Conservation (phyloP, 2,113 vertebrate species). For the Callopanchax toddi region DNA sequence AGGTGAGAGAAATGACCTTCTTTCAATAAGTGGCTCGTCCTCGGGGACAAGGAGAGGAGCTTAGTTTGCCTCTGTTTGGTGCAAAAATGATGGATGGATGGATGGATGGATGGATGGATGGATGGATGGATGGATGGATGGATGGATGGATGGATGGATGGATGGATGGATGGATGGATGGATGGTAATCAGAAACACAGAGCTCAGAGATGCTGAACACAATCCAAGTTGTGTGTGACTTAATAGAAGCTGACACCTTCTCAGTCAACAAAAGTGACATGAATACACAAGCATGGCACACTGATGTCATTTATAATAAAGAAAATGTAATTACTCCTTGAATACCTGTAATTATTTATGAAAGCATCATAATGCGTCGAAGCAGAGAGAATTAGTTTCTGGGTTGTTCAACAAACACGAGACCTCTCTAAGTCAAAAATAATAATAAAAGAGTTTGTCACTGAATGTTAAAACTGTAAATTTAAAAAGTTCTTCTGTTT, state of each 20-base stretch:
- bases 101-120: background rate
- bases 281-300: slow-evolving; percentile 25
- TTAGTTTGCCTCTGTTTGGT: no score
- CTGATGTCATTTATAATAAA: slow-evolving; percentile 50
- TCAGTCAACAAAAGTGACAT: slow-evolving; percentile 28
- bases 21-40: no score
- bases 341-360: slow-evolving; percentile 62
- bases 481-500: slow-evolving; percentile 4
- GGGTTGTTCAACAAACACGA: slow-evolving; percentile 39
- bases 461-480: slow-evolving; percentile 25
- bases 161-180: background rate
- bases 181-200: background rate
- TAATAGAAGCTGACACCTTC: slow-evolving; percentile 37
- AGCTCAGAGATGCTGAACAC: slow-evolving; percentile 30
- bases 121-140: background rate
- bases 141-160: background rate
- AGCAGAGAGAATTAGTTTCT: slow-evolving; percentile 50
- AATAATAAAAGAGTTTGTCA: slow-evolving; percentile 21
- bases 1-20: no score
- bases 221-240: slow-evolving; percentile 34
- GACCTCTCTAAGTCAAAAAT: slow-evolving; percentile 28
- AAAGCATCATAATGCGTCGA: slow-evolving; percentile 43
- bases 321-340: slow-evolving; percentile 58
- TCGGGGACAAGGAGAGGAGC: no score
- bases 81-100: background rate